These are phyloP conservation scores for Hippopotamus amphibius DNA, from an alignment of 2,113 vertebrate genomes.

Conservation along the genomic window DNA sequence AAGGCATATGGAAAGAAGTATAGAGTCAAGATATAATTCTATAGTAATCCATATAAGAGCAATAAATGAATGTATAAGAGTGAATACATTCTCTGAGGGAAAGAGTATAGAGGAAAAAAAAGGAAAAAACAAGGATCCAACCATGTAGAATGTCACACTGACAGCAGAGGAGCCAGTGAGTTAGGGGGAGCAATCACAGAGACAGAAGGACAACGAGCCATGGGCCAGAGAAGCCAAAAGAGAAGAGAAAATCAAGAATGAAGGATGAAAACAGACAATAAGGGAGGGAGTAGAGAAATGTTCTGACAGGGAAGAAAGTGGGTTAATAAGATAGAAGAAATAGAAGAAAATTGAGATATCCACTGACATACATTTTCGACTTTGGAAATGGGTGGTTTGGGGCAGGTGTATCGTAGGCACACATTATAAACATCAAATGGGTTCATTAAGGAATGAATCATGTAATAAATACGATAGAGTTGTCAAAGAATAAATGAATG, in stretches of 20 bases:
- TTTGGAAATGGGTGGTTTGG: neutral
- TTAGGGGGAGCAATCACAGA: neutral
- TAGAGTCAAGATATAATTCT: neutral
- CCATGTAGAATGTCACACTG: neutral
- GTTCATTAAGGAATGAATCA: neutral
- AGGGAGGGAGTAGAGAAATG: neutral
- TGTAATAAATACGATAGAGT: neutral
- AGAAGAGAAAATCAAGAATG: neutral
- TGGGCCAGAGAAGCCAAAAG: neutral
- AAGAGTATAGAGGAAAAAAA: neutral
- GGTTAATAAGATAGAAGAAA: neutral
- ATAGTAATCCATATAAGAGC: neutral
- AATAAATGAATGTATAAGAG: neutral
- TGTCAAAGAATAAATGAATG: neutral
- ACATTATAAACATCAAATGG: neutral
- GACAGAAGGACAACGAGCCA: neutral
- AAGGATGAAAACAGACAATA: neutral
- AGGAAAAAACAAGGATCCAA: neutral
- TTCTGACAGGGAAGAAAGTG: neutral
- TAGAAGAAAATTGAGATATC: neutral
- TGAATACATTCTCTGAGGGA: neutral
- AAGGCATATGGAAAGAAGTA: neutral
- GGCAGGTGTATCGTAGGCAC: neutral
- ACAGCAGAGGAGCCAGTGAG: neutral
- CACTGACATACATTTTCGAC: neutral